Evolutionary conservation across 2,113 vertebrate genomes (phyloP), one percentile per base, ranked within the genome.

Genomic region (Willisornis vidua): DNA sequence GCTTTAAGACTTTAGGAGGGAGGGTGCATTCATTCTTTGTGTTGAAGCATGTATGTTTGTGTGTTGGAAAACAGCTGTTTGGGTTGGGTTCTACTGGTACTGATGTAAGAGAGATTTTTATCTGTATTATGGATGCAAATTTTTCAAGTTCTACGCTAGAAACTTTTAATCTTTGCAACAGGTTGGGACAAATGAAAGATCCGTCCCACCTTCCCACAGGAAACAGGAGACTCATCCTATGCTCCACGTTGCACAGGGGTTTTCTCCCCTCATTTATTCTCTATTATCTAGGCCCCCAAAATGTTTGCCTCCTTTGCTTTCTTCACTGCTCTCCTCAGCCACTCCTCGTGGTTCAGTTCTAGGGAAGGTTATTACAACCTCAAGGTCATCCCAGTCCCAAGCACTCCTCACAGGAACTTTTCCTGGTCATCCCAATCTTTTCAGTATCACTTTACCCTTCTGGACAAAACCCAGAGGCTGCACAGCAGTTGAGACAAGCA

Each of bases 101-200:
- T 59, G 74, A 93, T 54, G 61, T 22, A 83, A 95, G 55, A 68
- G 31, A 63, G 83, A 91, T 93, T 92, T 94, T 84, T 57, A 92
- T 81, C 72, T 90, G 22, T 43, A 41, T 20, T 52, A 74, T 1
- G 29, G 14, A 94, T 67, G 43, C 6, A 91, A 58, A 37, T 43
- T 46, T 82, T 85, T 71, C 87, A 93, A 71, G 39, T 81, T 67
- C 65, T 59, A 5, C 7, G 31, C 67, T 94, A 88, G 19, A 59
- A 86, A 92, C 57, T 74, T 51, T 83, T 86, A 52, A 76, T 77
- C 59, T 86, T 67, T 65, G 52, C 25, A 63, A 57, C 83, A 86
- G 88, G 72, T 72, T 76, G 81, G 66, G 57, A 59, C 83, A 92
- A 87, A 91, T 39, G 19, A 84, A 93, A 91, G 71, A 77, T 59